Conservation (phyloP, 2,888 invertebrate species). For the Timandra comae region DNA sequence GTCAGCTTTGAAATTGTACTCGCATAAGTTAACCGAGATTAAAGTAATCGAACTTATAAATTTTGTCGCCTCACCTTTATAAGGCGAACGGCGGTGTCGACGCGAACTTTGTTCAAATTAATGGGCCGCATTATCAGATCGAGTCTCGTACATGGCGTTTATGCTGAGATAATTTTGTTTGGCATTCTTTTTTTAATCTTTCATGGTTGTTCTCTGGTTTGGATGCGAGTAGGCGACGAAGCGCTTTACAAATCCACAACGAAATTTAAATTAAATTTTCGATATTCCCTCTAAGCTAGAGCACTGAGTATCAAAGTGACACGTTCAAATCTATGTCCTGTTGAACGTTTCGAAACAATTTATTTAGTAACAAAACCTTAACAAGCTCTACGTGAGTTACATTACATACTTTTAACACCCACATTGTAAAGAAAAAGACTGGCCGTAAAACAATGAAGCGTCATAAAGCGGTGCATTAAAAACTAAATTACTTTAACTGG, state of each 20-base stretch:
- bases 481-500: constrained; percentile 44
- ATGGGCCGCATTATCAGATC: constrained; percentile 75
- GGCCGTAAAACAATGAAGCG: constrained; percentile 52
- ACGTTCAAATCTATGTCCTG: not conserved
- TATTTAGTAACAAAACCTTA: not conserved
- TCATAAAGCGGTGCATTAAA: constrained; percentile 44
- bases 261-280: not conserved
- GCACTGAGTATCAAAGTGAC: not conserved
- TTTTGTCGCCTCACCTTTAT: constrained; percentile 77
- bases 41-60: constrained; percentile 78
- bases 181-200: constrained; percentile 52
- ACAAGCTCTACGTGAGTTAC: constrained; percentile 8
- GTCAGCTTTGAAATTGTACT: constrained; percentile 77
- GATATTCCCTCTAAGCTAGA: not conserved
- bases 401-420: constrained; percentile 10
- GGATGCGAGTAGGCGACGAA: constrained; percentile 27
- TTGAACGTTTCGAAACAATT: not conserved
- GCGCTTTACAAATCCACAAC: constrained; percentile 29
- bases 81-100: constrained; percentile 71
- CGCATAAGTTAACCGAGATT: constrained; percentile 77
- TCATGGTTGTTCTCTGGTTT: constrained; percentile 37
- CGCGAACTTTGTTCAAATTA: constrained; percentile 76
- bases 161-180: constrained; percentile 74
- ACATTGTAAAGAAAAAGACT: constrained; percentile 23
- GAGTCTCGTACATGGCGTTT: constrained; percentile 74